These are phyloP conservation scores for Periophthalmus modestus DNA, from an alignment of 2,113 vertebrate species.

Conservation along the genomic window DNA sequence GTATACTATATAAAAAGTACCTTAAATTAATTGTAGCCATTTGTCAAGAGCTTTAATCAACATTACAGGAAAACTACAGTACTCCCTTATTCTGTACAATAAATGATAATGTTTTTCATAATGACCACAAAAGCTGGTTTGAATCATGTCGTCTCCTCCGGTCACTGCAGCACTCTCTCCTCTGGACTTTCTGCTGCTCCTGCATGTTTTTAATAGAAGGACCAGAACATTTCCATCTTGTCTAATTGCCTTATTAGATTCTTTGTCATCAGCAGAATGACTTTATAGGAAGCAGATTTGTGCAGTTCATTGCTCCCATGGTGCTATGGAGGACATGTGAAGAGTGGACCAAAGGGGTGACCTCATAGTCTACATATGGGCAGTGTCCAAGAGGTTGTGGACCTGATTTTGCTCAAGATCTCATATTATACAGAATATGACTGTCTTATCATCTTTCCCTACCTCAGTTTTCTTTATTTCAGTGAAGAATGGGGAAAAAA, in stretches of 20 bases:
- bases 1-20: constrained; percentile 23
- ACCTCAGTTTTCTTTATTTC: too few relatives aligned
- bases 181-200: constrained; percentile 47
- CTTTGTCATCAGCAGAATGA: constrained; percentile 38
- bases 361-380: background rate
- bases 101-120: constrained; percentile 41
- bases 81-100: constrained; percentile 20
- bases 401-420: background rate
- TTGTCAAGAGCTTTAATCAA: constrained; percentile 21
- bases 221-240: constrained; percentile 19
- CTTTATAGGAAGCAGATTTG: constrained; percentile 17
- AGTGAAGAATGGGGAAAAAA: too few relatives aligned
- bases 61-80: constrained; percentile 46
- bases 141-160: constrained; percentile 34
- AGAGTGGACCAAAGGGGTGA: background rate
- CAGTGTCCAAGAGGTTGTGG: background rate
- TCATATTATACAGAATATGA: background rate
- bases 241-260: constrained; percentile 33
- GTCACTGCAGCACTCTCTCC: constrained; percentile 22
- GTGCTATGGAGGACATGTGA: constrained; percentile 8
- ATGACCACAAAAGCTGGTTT: constrained; percentile 26
- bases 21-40: constrained; percentile 50
- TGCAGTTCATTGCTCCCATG: constrained; percentile 24
- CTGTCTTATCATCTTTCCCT: too few relatives aligned
- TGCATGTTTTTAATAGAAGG: constrained; percentile 47